Conservation (phyloP, 2,888 invertebrate genomes). For the Notodonta dromedarius region DNA sequence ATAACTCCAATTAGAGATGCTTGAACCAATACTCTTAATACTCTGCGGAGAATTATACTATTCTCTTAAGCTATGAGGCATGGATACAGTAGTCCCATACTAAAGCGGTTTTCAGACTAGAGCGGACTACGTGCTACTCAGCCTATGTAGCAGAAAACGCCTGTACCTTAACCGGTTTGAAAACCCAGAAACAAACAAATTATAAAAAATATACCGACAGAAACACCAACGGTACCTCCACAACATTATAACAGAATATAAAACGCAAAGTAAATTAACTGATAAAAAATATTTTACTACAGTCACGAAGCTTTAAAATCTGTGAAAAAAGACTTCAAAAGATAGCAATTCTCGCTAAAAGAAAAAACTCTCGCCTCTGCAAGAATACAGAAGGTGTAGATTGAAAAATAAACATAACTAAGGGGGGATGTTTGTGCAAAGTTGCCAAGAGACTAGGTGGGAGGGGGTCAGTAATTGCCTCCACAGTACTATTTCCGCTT, state of each 20-base stretch:
- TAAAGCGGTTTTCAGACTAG: too few relatives aligned
- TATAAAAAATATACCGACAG: too few relatives aligned
- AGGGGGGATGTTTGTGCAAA: constrained; percentile 8
- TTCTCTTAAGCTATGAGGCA: too few relatives aligned
- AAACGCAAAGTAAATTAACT: background rate
- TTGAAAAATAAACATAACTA: constrained; percentile 9
- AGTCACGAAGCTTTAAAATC: background rate
- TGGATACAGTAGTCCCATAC: too few relatives aligned
- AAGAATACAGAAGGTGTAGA: background rate
- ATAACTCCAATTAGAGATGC: too few relatives aligned
- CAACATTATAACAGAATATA: background rate
- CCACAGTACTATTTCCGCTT: constrained; percentile 40
- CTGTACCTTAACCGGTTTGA: too few relatives aligned
- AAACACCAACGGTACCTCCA: too few relatives aligned
- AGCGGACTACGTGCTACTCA: too few relatives aligned
- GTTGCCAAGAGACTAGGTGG: constrained; percentile 17
- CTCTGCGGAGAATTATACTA: too few relatives aligned
- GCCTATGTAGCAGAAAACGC: too few relatives aligned
- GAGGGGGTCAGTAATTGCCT: constrained; percentile 39
- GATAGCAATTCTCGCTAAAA: background rate
- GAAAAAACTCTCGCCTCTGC: background rate
- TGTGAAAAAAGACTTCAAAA: background rate
- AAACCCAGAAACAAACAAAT: too few relatives aligned
- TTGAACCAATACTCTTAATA: too few relatives aligned
- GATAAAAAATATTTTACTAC: background rate